These are phyloP conservation scores for Marronus borbonicus DNA, from an alignment of 2,888 invertebrate species.

Conservation along the genomic window DNA sequence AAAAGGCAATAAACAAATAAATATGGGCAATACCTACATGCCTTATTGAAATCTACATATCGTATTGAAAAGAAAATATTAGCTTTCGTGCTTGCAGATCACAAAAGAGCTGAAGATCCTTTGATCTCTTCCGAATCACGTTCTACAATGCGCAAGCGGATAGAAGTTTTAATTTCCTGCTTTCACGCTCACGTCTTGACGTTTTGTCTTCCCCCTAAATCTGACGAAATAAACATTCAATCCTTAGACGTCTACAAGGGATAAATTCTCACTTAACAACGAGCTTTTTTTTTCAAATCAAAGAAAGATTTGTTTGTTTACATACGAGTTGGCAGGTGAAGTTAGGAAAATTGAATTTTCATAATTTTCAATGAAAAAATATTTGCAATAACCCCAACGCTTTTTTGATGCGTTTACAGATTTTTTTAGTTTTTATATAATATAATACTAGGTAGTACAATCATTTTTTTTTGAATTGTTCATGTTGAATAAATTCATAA, in stretches of 20 bases:
- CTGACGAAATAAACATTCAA: slow-evolving; percentile 10
- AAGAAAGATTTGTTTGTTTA: neutral
- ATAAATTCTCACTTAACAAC: neutral
- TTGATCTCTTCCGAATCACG: slow-evolving; percentile 31
- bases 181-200: slow-evolving; percentile 59
- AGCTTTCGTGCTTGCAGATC: slow-evolving; percentile 11
- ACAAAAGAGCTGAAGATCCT: slow-evolving; percentile 20
- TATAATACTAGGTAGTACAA: too few species aligned
- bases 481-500: too few species aligned
- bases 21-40: too few species aligned
- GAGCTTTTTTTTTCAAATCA: neutral
- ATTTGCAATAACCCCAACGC: too few species aligned
- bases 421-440: too few species aligned
- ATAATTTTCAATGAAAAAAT: too few species aligned
- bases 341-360: too few species aligned
- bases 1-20: too few species aligned
- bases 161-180: slow-evolving; percentile 67
- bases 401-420: too few species aligned
- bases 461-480: too few species aligned
- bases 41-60: slow-evolving; percentile 21
- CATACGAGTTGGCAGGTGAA: neutral
- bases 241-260: neutral
- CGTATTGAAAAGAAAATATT: slow-evolving; percentile 19
- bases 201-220: slow-evolving; percentile 40
- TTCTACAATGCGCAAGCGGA: slow-evolving; percentile 59